Evolutionary conservation across 2,888 invertebrate species (phyloP).

Genomic region (Conchocele bisecta): DNA sequence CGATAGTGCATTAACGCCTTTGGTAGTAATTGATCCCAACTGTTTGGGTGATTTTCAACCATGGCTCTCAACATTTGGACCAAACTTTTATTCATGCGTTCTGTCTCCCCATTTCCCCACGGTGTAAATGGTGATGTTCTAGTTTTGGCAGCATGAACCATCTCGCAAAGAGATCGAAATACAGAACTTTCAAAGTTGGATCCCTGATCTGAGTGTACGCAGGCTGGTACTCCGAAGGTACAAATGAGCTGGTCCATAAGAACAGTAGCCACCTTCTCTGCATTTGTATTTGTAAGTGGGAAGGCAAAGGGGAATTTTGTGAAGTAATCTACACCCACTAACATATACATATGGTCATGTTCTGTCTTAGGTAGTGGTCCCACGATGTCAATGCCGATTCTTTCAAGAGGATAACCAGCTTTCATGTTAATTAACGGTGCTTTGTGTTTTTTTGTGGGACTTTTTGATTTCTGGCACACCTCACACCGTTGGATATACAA

Average conservation of each 20-base stretch:
- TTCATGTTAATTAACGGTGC: background rate
- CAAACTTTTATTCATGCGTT: background rate
- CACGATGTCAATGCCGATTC: slow-evolving; percentile 12
- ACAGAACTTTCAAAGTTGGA: slow-evolving; percentile 10
- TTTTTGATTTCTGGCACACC: background rate
- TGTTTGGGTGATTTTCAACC: too few species aligned
- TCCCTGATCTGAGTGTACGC: slow-evolving; percentile 2
- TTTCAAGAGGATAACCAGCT: slow-evolving; percentile 7
- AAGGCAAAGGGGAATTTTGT: slow-evolving; percentile 1
- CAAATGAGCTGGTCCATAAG: slow-evolving; percentile 8
- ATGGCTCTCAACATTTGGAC: too few species aligned
- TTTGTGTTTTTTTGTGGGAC: background rate
- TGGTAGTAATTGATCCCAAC: too few species aligned
- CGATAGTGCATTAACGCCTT: too few species aligned
- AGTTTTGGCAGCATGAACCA: slow-evolving; percentile 9
- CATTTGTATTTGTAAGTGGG: background rate
- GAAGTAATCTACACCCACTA: slow-evolving; percentile 2
- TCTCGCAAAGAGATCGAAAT: background rate
- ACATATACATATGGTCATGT: slow-evolving; percentile 6
- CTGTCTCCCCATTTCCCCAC: background rate
- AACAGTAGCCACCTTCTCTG: slow-evolving; percentile 6
- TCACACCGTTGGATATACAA: background rate
- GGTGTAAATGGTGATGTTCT: slow-evolving; percentile 8
- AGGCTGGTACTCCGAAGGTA: background rate
- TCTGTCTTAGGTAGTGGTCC: slow-evolving; percentile 7